Percentiles rank a stretch among this genome's conserved stretches.
Evolutionary conservation across 2,113 vertebrate species (phyloP).

Genomic region (Sylvietta virens): DNA sequence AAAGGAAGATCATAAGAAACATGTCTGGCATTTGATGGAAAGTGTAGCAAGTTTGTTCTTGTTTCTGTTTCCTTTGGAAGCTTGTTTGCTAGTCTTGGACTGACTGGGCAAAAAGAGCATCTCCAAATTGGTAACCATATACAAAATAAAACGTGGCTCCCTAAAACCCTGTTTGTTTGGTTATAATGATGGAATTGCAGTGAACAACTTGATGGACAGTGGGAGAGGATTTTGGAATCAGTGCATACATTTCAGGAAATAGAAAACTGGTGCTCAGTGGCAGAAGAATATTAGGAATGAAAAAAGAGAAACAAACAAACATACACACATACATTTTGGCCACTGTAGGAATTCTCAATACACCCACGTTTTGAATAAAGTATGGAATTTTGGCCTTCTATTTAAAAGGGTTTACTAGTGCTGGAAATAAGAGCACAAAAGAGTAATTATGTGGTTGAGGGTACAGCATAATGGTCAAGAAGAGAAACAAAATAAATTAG

Average conservation of each 20-base stretch:
- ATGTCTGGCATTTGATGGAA: background rate
- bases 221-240: background rate
- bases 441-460: background rate
- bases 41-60: background rate
- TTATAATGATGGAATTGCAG: background rate
- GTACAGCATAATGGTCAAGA: background rate
- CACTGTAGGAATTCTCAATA: background rate
- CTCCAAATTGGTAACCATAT: background rate
- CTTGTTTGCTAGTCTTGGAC: background rate
- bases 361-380: background rate
- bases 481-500: background rate
- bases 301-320: background rate
- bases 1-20: background rate
- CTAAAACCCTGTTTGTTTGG: background rate
- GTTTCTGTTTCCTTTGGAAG: background rate
- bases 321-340: background rate
- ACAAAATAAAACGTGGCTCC: background rate
- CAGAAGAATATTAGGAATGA: background rate
- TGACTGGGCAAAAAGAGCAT: background rate
- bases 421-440: background rate
- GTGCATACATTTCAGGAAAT: background rate
- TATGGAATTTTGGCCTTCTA: background rate
- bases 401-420: background rate
- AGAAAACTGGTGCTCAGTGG: background rate
- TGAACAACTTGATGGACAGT: background rate